A percentile compares a stretch with the other conserved stretches of the same genome.
These are phyloP conservation scores for Aphrocallistes beatrix DNA, from an alignment of 37 sponge, comb jelly and placozoan species.

Conservation along the genomic window DNA sequence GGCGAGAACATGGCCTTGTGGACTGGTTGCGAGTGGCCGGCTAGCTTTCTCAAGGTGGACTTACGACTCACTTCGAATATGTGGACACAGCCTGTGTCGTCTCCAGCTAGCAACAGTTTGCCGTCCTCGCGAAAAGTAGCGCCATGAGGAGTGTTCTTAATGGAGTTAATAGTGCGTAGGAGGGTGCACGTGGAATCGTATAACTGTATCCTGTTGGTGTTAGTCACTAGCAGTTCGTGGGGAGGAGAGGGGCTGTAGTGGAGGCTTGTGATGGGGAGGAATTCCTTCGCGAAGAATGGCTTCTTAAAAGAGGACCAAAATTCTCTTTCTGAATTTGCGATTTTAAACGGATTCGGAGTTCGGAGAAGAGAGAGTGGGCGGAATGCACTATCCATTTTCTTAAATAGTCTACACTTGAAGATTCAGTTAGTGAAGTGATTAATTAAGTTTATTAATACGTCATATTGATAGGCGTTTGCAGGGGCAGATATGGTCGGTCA, in stretches of 20 bases:
- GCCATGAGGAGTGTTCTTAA: constrained; percentile 65
- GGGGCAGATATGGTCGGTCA: too few species aligned
- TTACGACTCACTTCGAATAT: constrained; percentile 34
- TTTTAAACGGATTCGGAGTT: not conserved
- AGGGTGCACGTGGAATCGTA: constrained; percentile 3
- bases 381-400: not conserved
- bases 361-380: not conserved
- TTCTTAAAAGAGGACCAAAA: not conserved
- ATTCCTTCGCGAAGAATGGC: constrained; percentile 7
- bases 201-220: not conserved
- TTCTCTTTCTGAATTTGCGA: not conserved
- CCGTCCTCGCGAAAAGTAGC: constrained; percentile 76
- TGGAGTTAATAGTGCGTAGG: not conserved
- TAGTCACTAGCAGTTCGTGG: not conserved
- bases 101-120: constrained; percentile 68
- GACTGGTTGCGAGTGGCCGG: constrained; percentile 45
- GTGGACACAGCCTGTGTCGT: constrained; percentile 67
- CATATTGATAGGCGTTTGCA: too few species aligned
- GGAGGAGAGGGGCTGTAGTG: not conserved
- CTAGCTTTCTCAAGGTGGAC: constrained; percentile 26
- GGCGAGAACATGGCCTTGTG: constrained; percentile 50
- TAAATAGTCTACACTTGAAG: too few species aligned
- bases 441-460: too few species aligned
- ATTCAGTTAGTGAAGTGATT: too few species aligned
- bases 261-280: not conserved